Base-by-base conservation (phyloP, 2,888 invertebrate genomes). In the Cerceris rybyensis region DNA sequence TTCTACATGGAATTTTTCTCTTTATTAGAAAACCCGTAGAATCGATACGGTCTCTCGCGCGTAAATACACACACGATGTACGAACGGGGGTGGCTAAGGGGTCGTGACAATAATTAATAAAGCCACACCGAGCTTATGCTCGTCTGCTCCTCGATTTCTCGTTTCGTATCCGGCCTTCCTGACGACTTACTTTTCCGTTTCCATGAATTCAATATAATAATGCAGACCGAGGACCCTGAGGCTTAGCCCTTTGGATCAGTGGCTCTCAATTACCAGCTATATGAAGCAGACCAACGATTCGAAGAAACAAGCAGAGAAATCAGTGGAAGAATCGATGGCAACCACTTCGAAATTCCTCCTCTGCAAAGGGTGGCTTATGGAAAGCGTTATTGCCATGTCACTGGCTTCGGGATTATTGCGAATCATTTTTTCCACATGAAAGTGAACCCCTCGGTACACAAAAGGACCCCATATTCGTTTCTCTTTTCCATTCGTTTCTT, bases 371-470 rank as follows among this genome's bases (percentile, higher is more conserved):
- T 88, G 86, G 88, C 84, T 84, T 85, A 88, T 77, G 82, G 83
- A 78, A 89, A 87, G 74, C 88, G 86, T 90, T 90, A 90, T 90
- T 90, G 87, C 88, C 88, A 80, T 89, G 88, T 89, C 89, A 89
- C 89, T 80, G 88, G 89, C 89, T 90, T 86, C 86, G 61, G 88
- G 90, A 90, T 90, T 90, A 90, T 89, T 86, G 87, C 88, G 88
- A 90, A 90, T 89, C 87, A 90, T 89, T 90, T 90, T 90, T 89
- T 89, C 87, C 87, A 83, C 88, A 88, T 89, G 89, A 90, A 90
- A 90, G 87, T 88, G 79, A 90, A 83, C 82, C 78, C 76, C 80
- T 66, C 68, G 57, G 75, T 50, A 74, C 65, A 73, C 71, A 60
- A 67, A 80, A 52, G n/a, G 54, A 64, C 60, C 67, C 61, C 55